phyloP scores from a whole-genome alignment of 1,140 invertebrate genomes.

The Mycetomoellerius zeteki region DNA sequence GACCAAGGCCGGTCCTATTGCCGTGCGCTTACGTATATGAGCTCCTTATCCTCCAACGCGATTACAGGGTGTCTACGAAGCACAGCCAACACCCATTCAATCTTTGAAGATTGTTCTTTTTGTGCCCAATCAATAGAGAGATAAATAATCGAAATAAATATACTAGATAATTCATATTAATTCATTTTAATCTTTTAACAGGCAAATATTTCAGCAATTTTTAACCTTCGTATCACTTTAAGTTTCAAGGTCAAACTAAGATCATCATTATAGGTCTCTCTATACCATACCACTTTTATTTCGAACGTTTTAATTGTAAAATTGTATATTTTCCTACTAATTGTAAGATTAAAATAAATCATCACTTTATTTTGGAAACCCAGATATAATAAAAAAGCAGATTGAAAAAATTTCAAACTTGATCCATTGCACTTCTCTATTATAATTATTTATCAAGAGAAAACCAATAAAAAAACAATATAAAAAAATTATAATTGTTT shows the following conservation, averaged over 20 bases:
- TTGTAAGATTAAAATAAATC: no score
- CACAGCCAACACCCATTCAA: conserved; percentile 48
- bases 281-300: no score
- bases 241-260: no score
- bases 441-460: background rate
- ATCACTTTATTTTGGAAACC: background rate
- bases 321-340: no score
- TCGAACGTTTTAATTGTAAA: no score
- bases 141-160: background rate
- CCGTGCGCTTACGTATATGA: conserved; percentile 46
- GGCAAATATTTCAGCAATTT: no score
- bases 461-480: background rate
- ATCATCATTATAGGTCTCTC: no score
- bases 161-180: no score
- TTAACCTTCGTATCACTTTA: no score
- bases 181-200: no score
- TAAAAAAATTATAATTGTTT: background rate
- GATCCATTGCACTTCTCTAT: background rate
- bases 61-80: conserved; percentile 24
- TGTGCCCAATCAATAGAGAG: background rate
- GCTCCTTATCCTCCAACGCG: conserved; percentile 8
- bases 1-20: conserved; percentile 82
- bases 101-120: conserved; percentile 62
- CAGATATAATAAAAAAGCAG: background rate
- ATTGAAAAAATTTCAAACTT: background rate